Evolutionary conservation across 2,888 invertebrate species (phyloP), one percentile per base, ranked within the genome.

Genomic region (Orthosia incerta): DNA sequence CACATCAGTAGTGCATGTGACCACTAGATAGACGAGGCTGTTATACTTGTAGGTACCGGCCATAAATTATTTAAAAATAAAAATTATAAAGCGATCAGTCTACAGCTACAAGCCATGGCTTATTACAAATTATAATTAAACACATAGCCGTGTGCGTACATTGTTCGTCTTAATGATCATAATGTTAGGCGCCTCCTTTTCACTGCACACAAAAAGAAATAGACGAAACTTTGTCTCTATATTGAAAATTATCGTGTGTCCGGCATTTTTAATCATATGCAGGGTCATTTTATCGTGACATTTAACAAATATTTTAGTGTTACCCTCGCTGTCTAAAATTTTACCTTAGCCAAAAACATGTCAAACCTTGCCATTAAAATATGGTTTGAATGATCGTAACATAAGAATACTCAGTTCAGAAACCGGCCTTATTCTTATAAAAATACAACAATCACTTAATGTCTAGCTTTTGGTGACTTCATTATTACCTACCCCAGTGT

Each of bases 51-150:
- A n/a, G 18, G 0, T 23, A 39, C 76, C 18, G 20, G n/a, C 16
- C 55, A 76, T 76, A 57, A 63, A 26, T 57, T 56, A 81, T 51
- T 20, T 18, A 57, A 56, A 61, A 79, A 83, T 65, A 61, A 61
- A 79, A 79, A 79, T 72, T 80, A 80, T 79, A 70, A 79, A 73
- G 50, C 55, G 81, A 74, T 77, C 74, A 74, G 71, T 83, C 67
- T 68, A 68, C 20, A 56, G 69, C 64, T 73, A 77, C 70, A 63
- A 71, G 72, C 67, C 51, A 53, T 39, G 55, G 79, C 74, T 77
- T 65, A 86, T 82, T 86, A 79, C 82, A 86, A 85, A 86, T 79
- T 82, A 82, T 85, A 85, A 84, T 85, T 85, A 84, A 76, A 75
- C 74, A 70, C 60, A 79, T 74, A 50, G 56, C 61, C 61, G 66